Evolutionary conservation across 2,113 vertebrate genomes (phyloP).

Genomic region (Poecile atricapillus): DNA sequence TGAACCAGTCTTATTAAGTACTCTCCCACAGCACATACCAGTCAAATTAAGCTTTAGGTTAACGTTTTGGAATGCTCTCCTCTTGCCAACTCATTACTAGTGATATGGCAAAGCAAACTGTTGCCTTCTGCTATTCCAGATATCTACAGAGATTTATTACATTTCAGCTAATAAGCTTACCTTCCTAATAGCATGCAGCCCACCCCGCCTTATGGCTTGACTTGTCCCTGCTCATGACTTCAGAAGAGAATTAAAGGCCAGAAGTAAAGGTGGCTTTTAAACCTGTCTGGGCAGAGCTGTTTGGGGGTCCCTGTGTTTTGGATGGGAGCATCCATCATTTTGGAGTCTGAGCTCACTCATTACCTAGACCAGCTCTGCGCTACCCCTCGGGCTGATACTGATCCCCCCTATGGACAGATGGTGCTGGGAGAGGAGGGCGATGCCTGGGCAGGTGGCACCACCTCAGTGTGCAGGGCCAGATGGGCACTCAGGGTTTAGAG

Average conservation of each 20-base stretch:
- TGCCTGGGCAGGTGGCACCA: conserved; percentile 11
- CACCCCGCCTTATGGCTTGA: conserved; percentile 4
- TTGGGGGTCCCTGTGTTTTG: background rate
- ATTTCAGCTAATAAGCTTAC: conserved; percentile 30
- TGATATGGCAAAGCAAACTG: conserved; percentile 20
- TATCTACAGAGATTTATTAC: conserved; percentile 12
- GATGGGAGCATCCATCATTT: background rate
- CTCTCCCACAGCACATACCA: background rate
- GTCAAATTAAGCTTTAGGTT: conserved; percentile 33
- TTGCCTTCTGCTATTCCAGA: conserved; percentile 31
- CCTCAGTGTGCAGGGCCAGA: conserved; percentile 9
- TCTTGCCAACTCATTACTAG: conserved; percentile 41
- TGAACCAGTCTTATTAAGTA: background rate
- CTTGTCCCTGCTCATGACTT: background rate
- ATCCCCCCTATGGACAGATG: conserved; percentile 34
- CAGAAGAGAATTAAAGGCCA: background rate
- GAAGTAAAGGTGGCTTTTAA: background rate
- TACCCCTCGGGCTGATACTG: background rate
- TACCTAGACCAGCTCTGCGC: background rate
- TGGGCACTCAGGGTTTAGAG: background rate
- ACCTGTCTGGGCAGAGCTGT: background rate
- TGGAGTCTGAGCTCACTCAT: background rate
- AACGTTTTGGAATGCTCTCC: background rate
- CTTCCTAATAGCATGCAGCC: background rate
- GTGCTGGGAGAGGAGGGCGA: background rate